Evolutionary conservation across 1,140 invertebrate species (phyloP), one percentile per base, ranked within the genome.

Genomic region (Drosophila ficusphila): DNA sequence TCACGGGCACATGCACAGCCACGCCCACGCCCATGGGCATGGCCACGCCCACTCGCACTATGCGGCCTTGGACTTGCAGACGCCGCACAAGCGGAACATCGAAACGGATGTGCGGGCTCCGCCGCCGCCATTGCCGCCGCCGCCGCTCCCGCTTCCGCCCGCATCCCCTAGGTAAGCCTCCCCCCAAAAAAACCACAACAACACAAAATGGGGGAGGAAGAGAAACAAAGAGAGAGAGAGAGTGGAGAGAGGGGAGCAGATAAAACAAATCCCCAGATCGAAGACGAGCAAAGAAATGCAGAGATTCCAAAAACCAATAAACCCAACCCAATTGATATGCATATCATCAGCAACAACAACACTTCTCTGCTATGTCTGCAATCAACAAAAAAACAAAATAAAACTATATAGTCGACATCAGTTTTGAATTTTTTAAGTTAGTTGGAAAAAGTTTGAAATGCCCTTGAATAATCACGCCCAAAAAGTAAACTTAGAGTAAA

Each of bases 101-200:
- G 79, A 78, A 48, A 74, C 75, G 11, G 88, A 86, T 68, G 77
- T 88, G 53, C 82, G 82, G 27, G 78, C 83, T 18, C 82, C 81
- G 38, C 79, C 89, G 48, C 85, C 86, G 29, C 83, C 85, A 39
- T 74, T 83, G 61, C 75, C 81, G 34, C 90, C 90, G 60, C 90
- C 90, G 27, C 89, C 83, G 44, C 64, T 90, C 70, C 76, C 85
- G 48, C 64, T 90, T 72, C 76, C 85, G 48, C 48, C 79, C 4
- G 47, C 85, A 74, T 86, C 89, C 71, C 89, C 89, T 75, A 90
- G 89, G 89, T 90, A 90, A 90, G 89, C 70, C 75, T 54, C 62
- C 60, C 34, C 8, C 38, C 38, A 18, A 38, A 18, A 27, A 11
- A 23, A 47, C 5, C 16, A n/a, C 7, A 18, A 60, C 2, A 21